Evolutionary conservation across 1,140 invertebrate species (phyloP).

Genomic region (Phortica variegata): DNA sequence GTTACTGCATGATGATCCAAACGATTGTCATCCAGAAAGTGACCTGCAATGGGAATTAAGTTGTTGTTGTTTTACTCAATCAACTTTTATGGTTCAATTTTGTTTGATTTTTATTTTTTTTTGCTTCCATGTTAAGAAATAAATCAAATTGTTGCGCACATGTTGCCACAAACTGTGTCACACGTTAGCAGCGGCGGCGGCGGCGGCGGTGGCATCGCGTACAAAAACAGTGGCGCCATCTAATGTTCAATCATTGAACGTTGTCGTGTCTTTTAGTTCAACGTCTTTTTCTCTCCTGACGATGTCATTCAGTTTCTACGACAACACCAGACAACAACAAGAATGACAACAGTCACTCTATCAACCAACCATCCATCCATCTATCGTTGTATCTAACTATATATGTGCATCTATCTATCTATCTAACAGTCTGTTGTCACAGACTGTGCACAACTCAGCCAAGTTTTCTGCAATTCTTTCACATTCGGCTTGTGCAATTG

Average conservation of each 20-base stretch:
- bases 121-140: not conserved
- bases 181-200: too few species aligned
- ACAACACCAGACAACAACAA: too few species aligned
- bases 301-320: slow-evolving; percentile 47
- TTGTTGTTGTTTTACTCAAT: slow-evolving; percentile 26
- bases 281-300: slow-evolving; percentile 20
- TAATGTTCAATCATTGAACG: slow-evolving; percentile 21
- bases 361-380: too few species aligned
- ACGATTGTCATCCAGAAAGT: slow-evolving; percentile 56
- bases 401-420: slow-evolving; percentile 29
- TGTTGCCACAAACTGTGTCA: slow-evolving; percentile 15
- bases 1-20: slow-evolving; percentile 49
- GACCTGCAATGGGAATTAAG: slow-evolving; percentile 50
- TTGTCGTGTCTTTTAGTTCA: slow-evolving; percentile 11
- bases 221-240: slow-evolving; percentile 33
- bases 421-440: slow-evolving; percentile 16
- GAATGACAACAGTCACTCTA: too few species aligned
- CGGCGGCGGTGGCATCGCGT: too few species aligned
- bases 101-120: slow-evolving; percentile 16
- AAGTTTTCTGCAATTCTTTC: too few species aligned
- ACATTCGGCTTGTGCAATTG: not conserved
- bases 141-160: not conserved
- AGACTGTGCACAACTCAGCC: too few species aligned
- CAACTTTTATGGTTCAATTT: slow-evolving; percentile 31
- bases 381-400: too few species aligned